Evolutionary conservation across 2,113 vertebrate species (phyloP), one percentile per base, ranked within the genome.

Genomic region (Catharus minimus): DNA sequence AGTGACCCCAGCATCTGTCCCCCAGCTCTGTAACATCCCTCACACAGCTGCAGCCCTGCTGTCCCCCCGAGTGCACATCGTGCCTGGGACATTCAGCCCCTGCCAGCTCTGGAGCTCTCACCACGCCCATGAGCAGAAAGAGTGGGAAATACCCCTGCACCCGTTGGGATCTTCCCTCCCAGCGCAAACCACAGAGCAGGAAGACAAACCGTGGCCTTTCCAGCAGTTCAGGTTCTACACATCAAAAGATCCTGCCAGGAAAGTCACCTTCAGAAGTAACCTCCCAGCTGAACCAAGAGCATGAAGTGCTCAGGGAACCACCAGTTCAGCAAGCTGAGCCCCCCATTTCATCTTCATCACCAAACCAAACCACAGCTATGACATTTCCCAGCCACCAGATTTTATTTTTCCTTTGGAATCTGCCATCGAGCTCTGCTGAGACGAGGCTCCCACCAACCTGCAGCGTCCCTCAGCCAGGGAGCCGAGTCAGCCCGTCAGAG

Each of bases 371-470:
- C 9, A 56, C 92, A 61, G 91, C 36, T 75, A 64, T 57, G 90
- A 95, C 94, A 95, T 91, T 64, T 94, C 90, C 82, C 77, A 89
- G 71, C 65, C 90, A 92, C 58, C 91, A 96, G 91, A 82, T 95
- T 94, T 90, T 90, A 81, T 94, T 92, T 97, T 61, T 21, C 66
- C 43, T 61, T 65, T 36, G 89, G 95, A 95, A 92, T 64, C 92
- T 91, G 88, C 82, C 47, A 5, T 50, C 32, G 20, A 88, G 85
- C 89, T 96, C 88, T 93, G 94, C 93, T 86, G 88, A 95, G 93
- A 89, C 86, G 90, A 83, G 7, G 20, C 89, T 95, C 89, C 88
- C 44, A 28, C 84, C 83, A 96, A 89, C 92, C 95, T 86, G 83
- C 85, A 84, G 83, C 67, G 17, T 52, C 62, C 83, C 92, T 94